A percentile compares a stretch with the other conserved stretches of the same genome.
These are phyloP conservation scores for Acrocyrtus sp. DNA, from an alignment of 2,888 invertebrate species.

Conservation along the genomic window DNA sequence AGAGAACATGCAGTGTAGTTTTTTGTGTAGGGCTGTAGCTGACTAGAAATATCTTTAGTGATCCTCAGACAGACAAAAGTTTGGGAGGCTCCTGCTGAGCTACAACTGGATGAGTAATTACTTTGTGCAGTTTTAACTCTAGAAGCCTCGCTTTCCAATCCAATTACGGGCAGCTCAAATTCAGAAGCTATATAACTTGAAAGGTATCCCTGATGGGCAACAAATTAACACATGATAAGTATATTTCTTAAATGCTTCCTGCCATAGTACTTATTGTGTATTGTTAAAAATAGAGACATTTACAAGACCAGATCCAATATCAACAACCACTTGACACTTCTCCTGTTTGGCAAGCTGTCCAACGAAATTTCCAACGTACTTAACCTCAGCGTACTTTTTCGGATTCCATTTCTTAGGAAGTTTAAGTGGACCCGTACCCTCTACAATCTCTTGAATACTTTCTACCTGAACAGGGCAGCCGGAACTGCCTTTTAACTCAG, in stretches of 20 bases:
- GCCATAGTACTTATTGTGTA: not conserved
- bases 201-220: conserved; percentile 46
- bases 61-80: conserved; percentile 31
- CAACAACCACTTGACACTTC: conserved; percentile 40
- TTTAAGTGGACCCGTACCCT: no score
- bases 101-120: not conserved
- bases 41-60: conserved; percentile 31
- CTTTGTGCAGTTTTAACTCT: conserved; percentile 17
- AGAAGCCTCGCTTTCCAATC: conserved; percentile 40
- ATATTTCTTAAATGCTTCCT: no score
- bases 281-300: conserved; percentile 1
- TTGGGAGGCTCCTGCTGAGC: not conserved
- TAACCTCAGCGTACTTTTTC: conserved; percentile 54
- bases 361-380: conserved; percentile 45
- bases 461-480: not conserved
- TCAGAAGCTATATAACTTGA: conserved; percentile 33
- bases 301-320: conserved; percentile 57
- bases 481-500: not conserved
- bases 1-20: conserved; percentile 66
- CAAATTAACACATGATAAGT: not conserved
- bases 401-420: conserved; percentile 49
- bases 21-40: conserved; percentile 16
- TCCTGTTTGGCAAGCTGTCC: conserved; percentile 23
- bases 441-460: not conserved
- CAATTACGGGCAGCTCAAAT: conserved; percentile 42